Percentiles rank a stretch among this genome's conserved stretches.
These are phyloP conservation scores for Colistium nudipinnis DNA, from an alignment of 2,113 vertebrate genomes.

Conservation along the genomic window DNA sequence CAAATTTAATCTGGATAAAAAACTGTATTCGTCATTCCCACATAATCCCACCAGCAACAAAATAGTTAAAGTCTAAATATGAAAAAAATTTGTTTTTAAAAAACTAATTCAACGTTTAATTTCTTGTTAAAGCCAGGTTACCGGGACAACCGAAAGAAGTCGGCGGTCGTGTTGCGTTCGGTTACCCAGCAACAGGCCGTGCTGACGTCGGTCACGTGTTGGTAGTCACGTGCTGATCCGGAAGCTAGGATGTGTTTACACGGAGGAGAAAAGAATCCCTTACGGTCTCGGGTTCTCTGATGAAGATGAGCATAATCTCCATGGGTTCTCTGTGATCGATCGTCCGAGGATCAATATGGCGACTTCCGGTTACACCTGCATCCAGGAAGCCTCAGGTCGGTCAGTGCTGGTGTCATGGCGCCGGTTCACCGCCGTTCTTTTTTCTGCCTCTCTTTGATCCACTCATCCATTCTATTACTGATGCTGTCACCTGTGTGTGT, in stretches of 20 bases:
- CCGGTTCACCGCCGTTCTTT: background rate
- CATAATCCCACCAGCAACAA: too few relatives aligned
- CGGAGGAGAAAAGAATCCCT: background rate
- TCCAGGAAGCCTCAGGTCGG: conserved; percentile 71
- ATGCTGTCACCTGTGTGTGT: too few relatives aligned
- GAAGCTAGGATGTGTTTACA: conserved; percentile 55
- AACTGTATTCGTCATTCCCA: too few relatives aligned
- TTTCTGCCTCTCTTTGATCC: background rate
- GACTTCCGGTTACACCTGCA: conserved; percentile 40
- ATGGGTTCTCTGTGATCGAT: background rate
- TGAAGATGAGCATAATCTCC: background rate
- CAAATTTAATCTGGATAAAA: too few relatives aligned
- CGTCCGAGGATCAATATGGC: conserved; percentile 60
- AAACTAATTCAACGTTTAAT: too few relatives aligned
- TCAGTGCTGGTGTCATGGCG: too few relatives aligned
- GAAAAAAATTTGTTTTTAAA: too few relatives aligned
- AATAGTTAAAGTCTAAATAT: too few relatives aligned
- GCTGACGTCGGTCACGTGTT: conserved; percentile 44
- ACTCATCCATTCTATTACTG: background rate
- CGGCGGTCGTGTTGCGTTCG: background rate
- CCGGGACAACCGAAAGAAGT: too few relatives aligned
- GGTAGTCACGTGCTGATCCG: conserved; percentile 51
- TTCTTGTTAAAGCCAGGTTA: too few relatives aligned
- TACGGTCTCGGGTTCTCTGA: accelerated
- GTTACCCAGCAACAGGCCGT: background rate